phyloP scores from a whole-genome alignment of 2,113 vertebrate species.

The Hyperopisus bebe region DNA sequence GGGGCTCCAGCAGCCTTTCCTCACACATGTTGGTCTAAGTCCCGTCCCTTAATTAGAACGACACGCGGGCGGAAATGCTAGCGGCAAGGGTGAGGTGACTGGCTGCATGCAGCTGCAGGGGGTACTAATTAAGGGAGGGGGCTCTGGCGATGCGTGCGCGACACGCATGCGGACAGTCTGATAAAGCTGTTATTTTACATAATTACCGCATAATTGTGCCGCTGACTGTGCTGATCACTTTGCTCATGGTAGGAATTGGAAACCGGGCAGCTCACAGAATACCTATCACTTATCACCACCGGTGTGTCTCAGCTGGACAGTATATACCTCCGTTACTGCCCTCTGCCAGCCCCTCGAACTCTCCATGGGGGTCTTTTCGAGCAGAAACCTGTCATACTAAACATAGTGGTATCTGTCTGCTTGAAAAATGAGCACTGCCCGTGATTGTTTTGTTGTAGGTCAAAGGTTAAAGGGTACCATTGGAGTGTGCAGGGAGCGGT shows the following conservation, averaged over 20 bases:
- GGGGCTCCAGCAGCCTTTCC: not conserved
- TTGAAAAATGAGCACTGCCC: not conserved
- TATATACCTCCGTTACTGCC: not conserved
- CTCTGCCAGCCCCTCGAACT: not conserved
- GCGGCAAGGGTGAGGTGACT: not conserved
- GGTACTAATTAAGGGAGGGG: conserved; percentile 13
- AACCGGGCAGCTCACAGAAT: not conserved
- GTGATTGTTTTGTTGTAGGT: not conserved
- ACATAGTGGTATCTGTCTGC: not conserved
- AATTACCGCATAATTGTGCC: conserved; percentile 56
- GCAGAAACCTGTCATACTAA: not conserved
- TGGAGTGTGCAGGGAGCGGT: not conserved
- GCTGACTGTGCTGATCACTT: conserved; percentile 33
- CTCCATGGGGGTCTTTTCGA: not conserved
- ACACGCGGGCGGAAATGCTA: not conserved
- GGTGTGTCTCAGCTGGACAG: not conserved
- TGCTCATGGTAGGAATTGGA: not conserved
- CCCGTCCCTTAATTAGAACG: conserved; percentile 19
- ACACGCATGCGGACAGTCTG: conserved; percentile 40
- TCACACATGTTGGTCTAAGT: not conserved
- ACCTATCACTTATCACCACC: not conserved
- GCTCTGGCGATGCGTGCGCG: conserved; percentile 34
- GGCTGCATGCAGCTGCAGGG: not conserved
- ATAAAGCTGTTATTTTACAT: conserved; percentile 54
- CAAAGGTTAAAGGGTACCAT: not conserved